Evolutionary conservation across 2,797 vertebrate genomes (phyloP), one percentile per base, ranked within the genome.

Genomic region (Steatocranus sp.): DNA sequence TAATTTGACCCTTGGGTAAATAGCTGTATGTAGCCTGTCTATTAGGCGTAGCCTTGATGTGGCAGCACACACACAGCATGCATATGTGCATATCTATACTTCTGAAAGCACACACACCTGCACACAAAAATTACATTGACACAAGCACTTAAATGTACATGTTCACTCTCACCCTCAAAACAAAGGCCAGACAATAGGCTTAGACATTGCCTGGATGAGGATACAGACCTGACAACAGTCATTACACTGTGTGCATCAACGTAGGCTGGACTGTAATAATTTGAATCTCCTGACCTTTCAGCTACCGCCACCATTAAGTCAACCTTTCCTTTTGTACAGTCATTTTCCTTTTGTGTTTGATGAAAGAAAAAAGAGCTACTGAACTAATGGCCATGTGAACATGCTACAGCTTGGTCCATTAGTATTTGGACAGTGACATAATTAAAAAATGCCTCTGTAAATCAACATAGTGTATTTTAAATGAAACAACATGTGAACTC

Each of bases 1-100:
- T 90, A 90, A 87, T 92, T 70, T 79, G 81, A 87, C 81, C 89
- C 84, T 79, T 82, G 83, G 74, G 82, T 88, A 87, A 93, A 91
- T 77, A 87, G 70, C 84, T 83, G 78, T 43, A 78, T 82, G 41
- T 11, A 61, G 58, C 15, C 50, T 3, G 74, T 66, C 74, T 76
- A 87, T 79, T 36, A 85, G 76, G 50, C 25, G 50, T 5, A 61
- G 32, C 80, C 27, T 75, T 79, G 30, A 32, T 82, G 78, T 66
- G 63, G n/a, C 30, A 83, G n/a, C 27, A 68, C 32, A 38, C 50
- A 81, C 18, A 9, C n/a, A 41, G 9, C 9, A 73, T 43, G 43
- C 8, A 41, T 38, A 8, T 15, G 43, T 54, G 43, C 75, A 82
- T 56, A 12, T 54, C 23, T 46, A 20, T 7, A 25, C 18, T 23